Conservation (phyloP, 2,888 invertebrate genomes). For the Chaetogeoica ovagalla region DNA sequence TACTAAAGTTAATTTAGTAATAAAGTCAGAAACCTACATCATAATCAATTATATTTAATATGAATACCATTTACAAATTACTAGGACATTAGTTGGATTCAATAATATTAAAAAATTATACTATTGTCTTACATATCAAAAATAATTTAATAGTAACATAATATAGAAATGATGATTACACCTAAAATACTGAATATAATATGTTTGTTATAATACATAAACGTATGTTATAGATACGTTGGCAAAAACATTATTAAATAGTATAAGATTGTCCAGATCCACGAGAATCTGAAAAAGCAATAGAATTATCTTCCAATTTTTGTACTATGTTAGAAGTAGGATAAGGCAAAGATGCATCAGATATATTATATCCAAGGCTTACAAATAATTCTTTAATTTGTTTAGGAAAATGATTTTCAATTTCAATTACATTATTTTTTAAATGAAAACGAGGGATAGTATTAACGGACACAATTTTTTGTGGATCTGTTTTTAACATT, state of each 20-base stretch:
- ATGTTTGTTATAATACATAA: too few relatives aligned
- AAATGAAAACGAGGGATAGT: slow-evolving; percentile 62
- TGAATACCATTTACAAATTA: too few relatives aligned
- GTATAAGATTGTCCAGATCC: slow-evolving; percentile 64
- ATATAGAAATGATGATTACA: too few relatives aligned
- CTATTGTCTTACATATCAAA: too few relatives aligned
- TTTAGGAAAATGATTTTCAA: slow-evolving; percentile 43
- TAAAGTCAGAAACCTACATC: too few relatives aligned
- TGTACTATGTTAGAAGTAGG: slow-evolving; percentile 70
- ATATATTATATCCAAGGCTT: slow-evolving; percentile 56
- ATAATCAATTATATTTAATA: too few relatives aligned
- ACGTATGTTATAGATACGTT: too few relatives aligned
- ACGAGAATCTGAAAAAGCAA: slow-evolving; percentile 73
- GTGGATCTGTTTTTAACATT: slow-evolving; percentile 59
- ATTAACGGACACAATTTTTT: slow-evolving; percentile 61
- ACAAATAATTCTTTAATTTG: slow-evolving; percentile 54
- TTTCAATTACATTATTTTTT: slow-evolving; percentile 47
- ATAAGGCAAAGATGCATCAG: slow-evolving; percentile 61
- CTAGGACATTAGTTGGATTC: too few relatives aligned
- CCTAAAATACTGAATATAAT: too few relatives aligned
- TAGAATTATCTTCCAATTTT: slow-evolving; percentile 67
- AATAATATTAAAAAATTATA: too few relatives aligned
- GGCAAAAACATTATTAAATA: slow-evolving; percentile 28
- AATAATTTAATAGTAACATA: too few relatives aligned
- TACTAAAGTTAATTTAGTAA: too few relatives aligned